Conservation (phyloP, 2,113 vertebrate species). For the Mesitornis unicolor region DNA sequence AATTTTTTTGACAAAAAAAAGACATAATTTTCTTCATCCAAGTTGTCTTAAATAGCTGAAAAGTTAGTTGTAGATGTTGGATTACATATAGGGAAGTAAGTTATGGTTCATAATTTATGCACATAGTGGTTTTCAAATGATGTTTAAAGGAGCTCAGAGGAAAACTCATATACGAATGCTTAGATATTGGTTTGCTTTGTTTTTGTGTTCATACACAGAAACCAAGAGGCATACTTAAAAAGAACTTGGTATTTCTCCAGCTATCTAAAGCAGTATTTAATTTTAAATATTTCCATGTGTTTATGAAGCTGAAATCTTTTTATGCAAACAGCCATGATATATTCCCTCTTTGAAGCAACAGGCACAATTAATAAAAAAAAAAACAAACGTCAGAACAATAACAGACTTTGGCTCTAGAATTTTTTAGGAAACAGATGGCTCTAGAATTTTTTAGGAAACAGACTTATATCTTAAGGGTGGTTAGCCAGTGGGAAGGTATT, state of each 20-base stretch:
- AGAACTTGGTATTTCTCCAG: constrained; percentile 44
- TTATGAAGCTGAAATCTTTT: background rate
- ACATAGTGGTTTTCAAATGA: background rate
- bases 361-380: background rate
- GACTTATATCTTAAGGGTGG: background rate
- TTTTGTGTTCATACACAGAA: background rate
- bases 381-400: background rate
- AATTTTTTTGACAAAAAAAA: background rate
- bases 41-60: background rate
- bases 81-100: background rate
- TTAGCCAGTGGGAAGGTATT: background rate
- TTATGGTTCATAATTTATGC: background rate
- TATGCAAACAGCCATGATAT: background rate
- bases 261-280: background rate
- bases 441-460: background rate
- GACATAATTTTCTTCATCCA: background rate
- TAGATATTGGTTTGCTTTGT: background rate
- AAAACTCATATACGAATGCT: background rate
- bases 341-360: background rate
- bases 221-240: background rate
- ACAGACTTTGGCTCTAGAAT: background rate
- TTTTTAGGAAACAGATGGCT: background rate
- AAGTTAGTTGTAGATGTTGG: background rate
- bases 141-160: background rate
- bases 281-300: constrained; percentile 49